These are phyloP conservation scores for Orchesella flavescens DNA, from an alignment of 2,888 invertebrate genomes.

Conservation along the genomic window DNA sequence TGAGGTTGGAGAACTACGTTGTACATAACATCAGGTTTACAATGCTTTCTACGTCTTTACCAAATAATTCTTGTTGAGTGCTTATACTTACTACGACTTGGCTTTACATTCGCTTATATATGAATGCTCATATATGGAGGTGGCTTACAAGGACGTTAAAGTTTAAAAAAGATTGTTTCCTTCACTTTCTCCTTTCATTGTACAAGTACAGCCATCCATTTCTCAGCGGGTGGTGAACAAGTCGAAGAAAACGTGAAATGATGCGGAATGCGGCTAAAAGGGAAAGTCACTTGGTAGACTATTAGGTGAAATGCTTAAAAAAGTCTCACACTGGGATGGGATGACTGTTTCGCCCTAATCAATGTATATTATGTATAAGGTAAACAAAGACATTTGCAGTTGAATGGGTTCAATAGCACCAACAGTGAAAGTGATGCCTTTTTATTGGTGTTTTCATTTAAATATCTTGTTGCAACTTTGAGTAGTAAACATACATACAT, in stretches of 20 bases:
- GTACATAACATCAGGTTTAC: background rate
- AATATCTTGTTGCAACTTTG: too few relatives aligned
- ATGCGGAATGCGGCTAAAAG: constrained; percentile 29
- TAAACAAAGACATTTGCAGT: too few relatives aligned
- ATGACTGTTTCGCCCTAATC: background rate
- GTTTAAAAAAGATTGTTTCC: constrained; percentile 50
- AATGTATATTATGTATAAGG: too few relatives aligned
- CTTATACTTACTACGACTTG: too few relatives aligned
- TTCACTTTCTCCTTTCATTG: constrained; percentile 25
- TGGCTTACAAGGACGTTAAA: constrained; percentile 21
- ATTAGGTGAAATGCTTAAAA: constrained; percentile 42
- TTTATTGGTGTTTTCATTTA: too few relatives aligned
- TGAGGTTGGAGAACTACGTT: background rate
- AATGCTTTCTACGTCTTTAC: background rate
- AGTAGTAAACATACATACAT: too few relatives aligned
- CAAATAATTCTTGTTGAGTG: too few relatives aligned
- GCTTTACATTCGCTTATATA: too few relatives aligned
- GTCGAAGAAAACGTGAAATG: constrained; percentile 10
- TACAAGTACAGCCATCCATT: constrained; percentile 18
- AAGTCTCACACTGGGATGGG: constrained; percentile 15
- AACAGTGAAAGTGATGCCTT: too few relatives aligned
- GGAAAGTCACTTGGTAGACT: constrained; percentile 29
- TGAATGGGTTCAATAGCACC: too few relatives aligned
- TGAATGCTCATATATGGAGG: too few relatives aligned
- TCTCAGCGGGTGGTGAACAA: constrained; percentile 38